These are phyloP conservation scores for Pangasius macronema DNA, from an alignment of 2,797 vertebrate species.

Conservation along the genomic window DNA sequence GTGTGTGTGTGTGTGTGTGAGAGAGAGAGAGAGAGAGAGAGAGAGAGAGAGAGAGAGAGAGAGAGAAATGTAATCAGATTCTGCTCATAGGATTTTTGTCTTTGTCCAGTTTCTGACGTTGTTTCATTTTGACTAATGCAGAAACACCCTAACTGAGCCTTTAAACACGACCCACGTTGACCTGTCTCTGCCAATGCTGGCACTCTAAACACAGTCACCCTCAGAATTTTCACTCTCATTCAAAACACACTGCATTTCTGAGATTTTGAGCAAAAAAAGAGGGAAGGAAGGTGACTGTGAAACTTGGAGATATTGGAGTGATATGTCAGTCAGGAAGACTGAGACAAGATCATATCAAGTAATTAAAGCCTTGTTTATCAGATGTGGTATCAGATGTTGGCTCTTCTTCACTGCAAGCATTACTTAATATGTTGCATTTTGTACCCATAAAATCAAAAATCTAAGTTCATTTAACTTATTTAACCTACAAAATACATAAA, in stretches of 20 bases:
- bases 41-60: neutral
- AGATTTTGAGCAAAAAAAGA: neutral
- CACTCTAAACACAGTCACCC: neutral
- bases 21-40: neutral
- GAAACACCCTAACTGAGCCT: neutral
- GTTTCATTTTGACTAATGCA: conserved; percentile 12
- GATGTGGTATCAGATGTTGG: neutral
- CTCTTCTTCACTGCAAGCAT: neutral
- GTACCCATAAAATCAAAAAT: too few species aligned
- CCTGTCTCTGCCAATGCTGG: neutral
- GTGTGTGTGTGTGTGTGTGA: too few species aligned
- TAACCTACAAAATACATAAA: too few species aligned
- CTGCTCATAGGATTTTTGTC: neutral
- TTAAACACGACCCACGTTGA: neutral
- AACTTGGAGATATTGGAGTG: neutral
- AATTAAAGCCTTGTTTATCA: neutral
- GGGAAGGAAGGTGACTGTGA: neutral
- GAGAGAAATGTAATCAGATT: neutral
- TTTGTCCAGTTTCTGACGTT: neutral
- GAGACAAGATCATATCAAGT: neutral
- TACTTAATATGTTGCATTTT: too few species aligned
- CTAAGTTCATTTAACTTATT: too few species aligned
- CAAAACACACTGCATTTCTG: neutral
- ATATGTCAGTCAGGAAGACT: neutral
- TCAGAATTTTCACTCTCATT: neutral